Evolutionary conservation across 2,113 vertebrate species (phyloP).

Genomic region (Scytalopus superciliaris): DNA sequence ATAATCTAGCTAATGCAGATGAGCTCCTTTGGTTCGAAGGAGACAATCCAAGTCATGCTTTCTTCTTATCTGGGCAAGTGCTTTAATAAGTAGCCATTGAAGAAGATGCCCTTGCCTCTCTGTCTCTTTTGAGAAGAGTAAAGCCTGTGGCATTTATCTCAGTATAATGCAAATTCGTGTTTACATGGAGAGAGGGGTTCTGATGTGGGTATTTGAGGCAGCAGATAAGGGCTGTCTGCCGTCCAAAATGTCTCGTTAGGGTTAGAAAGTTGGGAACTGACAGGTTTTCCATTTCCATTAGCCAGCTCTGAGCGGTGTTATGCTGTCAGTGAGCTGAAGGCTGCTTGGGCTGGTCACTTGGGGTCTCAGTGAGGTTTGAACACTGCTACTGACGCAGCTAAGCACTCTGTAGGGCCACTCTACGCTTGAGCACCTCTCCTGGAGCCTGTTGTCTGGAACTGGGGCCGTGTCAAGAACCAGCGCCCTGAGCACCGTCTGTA

Average conservation of each 20-base stretch:
- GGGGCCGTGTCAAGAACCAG: not conserved
- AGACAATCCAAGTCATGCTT: not conserved
- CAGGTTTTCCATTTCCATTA: not conserved
- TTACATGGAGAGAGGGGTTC: not conserved
- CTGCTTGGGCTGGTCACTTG: not conserved
- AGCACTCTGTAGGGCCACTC: not conserved
- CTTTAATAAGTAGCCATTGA: not conserved
- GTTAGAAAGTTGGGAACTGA: not conserved
- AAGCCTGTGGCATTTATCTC: not conserved
- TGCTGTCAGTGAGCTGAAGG: not conserved
- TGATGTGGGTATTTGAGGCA: not conserved
- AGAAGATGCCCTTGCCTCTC: not conserved
- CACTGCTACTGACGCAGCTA: not conserved
- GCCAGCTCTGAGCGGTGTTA: not conserved
- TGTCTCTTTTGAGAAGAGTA: not conserved
- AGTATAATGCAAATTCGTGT: not conserved
- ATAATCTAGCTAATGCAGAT: not conserved
- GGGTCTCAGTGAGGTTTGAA: not conserved
- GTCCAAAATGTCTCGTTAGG: not conserved
- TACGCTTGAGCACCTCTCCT: not conserved
- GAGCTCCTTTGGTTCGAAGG: not conserved
- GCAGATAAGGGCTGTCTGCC: not conserved
- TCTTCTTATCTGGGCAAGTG: not conserved
- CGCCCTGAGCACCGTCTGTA: rapidly evolving
- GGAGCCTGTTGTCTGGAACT: not conserved